Evolutionary conservation across 2,888 invertebrate genomes (phyloP), one percentile per base, ranked within the genome.

Genomic region (Smittia sp.): DNA sequence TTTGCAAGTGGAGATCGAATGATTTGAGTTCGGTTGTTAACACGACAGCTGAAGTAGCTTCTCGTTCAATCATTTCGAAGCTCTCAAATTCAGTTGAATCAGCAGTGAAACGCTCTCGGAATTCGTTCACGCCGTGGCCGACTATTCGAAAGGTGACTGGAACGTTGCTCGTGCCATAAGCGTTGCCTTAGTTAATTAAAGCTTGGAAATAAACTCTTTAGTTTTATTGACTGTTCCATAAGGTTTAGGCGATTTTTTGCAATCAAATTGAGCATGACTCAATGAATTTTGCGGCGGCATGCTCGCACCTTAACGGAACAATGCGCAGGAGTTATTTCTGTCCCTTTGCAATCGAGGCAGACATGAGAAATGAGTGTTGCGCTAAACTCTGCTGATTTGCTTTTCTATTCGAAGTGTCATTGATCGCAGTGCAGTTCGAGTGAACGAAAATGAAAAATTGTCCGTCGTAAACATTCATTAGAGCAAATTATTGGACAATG

Each of bases 391-490:
- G n/a, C 32, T 25, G 6, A 27, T 15, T 25, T 65, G 13, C 25
- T 65, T 27, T 25, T 58, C 20, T 32, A n/a, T 58, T 58, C 22
- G 65, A n/a, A 2, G 7, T 65, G 65, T 65, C 65, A 24, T 27
- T 65, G 65, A 1, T 58, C 25, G 25, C 25, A n/a, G 58, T 46
- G 22, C 18, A 58, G 6, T 58, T 18, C 58, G 7, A 9, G 15
- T 58, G 58, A 63, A 63, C 13, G 63, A 72, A 72, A 62, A 72
- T 72, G 72, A 72, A 72, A 72, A 72, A 72, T 72, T 62, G 22
- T 62, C 54, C 62, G 13, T 72, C 72, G 54, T 72, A 72, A 72
- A 62, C 72, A 72, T 62, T 72, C 72, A 72, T 72, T 72, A 72
- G 58, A 62, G 72, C 62, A 62, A 72, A 72, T 72, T 72, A 72